Base-by-base conservation (phyloP, 2,888 invertebrate species). In the Leptarthrus brevirostris region DNA sequence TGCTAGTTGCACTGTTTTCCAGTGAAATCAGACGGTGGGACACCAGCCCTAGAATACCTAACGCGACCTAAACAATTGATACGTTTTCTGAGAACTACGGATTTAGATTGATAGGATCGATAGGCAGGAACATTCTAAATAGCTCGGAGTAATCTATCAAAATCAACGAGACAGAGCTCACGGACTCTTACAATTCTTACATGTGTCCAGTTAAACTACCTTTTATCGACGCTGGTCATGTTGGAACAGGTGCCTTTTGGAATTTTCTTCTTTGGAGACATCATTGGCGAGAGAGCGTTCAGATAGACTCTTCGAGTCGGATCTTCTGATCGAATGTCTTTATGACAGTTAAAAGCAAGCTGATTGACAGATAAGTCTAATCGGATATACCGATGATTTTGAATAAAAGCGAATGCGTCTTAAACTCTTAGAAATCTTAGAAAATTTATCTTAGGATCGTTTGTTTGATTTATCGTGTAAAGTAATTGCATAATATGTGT, bases 41-140 rank as follows among this genome's bases (percentile, higher is more conserved):
- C 22, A 69, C 18, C 30, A n/a, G 34, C 52, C 22, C 30, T 30
- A 5, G 30, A 8, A 30, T 30, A 30, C 8, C 30, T 3, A 30
- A 30, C 30, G 4, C 24, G 52, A 44, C 36, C n/a, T 34, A 58
- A 52, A 54, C 56, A 56, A 72, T 72, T 72, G 56, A 72, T 72
- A 47, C 72, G 20, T 72, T 47, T 72, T 72, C 72, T 14, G 30
- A 72, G 72, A 72, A 72, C 24, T 72, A 56, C 18, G 56, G 56
- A 72, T 72, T 72, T 58, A 72, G 72, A 72, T 72, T 56, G 71
- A 71, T 71, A 71, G 47, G 20, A 56, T 30, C 47, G 71, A 72
- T 72, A 72, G 56, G 56, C 56, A 22, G 14, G 40, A 56, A 40
- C 24, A 24, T 72, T 72, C 58, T 72, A 72, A 47, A 44, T 40